phyloP scores from a whole-genome alignment of 2,888 invertebrate genomes.

The Bombylius discolor region DNA sequence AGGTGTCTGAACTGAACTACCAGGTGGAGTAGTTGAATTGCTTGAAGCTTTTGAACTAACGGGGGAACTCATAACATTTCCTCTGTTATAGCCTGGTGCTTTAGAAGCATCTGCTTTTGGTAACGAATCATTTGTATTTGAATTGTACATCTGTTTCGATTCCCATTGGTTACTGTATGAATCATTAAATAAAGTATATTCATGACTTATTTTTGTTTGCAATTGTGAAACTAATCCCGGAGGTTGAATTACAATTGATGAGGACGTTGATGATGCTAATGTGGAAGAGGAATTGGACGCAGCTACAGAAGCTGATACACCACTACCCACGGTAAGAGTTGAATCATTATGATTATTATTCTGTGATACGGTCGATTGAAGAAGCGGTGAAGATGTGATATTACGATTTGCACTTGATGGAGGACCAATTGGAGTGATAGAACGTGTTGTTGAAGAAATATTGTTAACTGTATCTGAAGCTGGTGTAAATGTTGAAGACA shows the following conservation, averaged over 20 bases:
- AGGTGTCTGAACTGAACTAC: conserved; percentile 19
- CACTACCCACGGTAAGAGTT: not conserved
- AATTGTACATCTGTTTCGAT: conserved; percentile 36
- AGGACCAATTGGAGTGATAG: conserved; percentile 34
- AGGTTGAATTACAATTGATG: conserved; percentile 22
- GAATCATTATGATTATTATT: not conserved
- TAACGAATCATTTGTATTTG: conserved; percentile 36
- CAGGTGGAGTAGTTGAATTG: conserved; percentile 42
- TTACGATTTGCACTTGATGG: conserved; percentile 19
- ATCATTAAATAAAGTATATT: conserved; percentile 83
- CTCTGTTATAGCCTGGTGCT: conserved; percentile 76
- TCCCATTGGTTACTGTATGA: conserved; percentile 40
- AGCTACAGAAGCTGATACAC: not conserved
- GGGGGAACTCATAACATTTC: conserved; percentile 63
- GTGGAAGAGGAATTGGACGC: conserved; percentile 9
- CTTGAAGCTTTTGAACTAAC: conserved; percentile 49
- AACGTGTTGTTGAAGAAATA: conserved; percentile 19
- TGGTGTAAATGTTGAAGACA: conserved; percentile 19
- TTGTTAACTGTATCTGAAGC: conserved; percentile 21
- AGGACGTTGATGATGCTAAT: conserved; percentile 10
- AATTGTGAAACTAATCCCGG: conserved; percentile 23
- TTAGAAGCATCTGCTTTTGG: conserved; percentile 71
- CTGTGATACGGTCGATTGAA: not conserved
- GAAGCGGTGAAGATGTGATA: conserved; percentile 16
- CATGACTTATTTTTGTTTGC: conserved; percentile 35